These are phyloP conservation scores for Leucozona laternaria DNA, from an alignment of 2,888 invertebrate genomes.

Conservation along the genomic window DNA sequence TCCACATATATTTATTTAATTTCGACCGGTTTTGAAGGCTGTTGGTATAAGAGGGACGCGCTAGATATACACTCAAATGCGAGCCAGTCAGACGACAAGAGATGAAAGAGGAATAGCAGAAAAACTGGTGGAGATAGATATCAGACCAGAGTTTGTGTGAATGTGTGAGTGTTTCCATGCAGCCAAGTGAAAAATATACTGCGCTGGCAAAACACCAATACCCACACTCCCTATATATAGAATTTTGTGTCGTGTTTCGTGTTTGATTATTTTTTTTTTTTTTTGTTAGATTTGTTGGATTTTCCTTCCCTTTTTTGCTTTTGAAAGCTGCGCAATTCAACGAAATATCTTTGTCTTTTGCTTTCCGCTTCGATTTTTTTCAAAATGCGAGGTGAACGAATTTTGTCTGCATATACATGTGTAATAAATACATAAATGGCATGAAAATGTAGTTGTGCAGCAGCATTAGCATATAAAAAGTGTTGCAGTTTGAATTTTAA, in stretches of 20 bases:
- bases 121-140: constrained; percentile 54
- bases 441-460: constrained; percentile 43
- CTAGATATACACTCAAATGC: constrained; percentile 56
- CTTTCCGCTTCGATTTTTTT: constrained; percentile 72
- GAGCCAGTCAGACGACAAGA: constrained; percentile 44
- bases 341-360: constrained; percentile 59
- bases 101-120: constrained; percentile 58
- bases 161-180: constrained; percentile 38
- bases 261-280: neutral
- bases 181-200: constrained; percentile 69
- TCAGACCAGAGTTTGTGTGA: constrained; percentile 13
- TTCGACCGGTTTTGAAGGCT: constrained; percentile 69
- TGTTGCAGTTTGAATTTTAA: constrained; percentile 66
- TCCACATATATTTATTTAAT: constrained; percentile 49
- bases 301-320: constrained; percentile 68
- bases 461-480: constrained; percentile 44
- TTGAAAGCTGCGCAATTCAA: constrained; percentile 65
- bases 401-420: constrained; percentile 45
- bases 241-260: constrained; percentile 29
- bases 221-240: constrained; percentile 43
- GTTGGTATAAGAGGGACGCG: constrained; percentile 74
- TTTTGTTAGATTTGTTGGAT: constrained; percentile 45
- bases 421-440: constrained; percentile 1
- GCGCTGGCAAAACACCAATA: constrained; percentile 66
- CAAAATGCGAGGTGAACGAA: constrained; percentile 74